Evolutionary conservation across 2,797 vertebrate genomes (phyloP).

Genomic region (Muraenolepis orangiensis): DNA sequence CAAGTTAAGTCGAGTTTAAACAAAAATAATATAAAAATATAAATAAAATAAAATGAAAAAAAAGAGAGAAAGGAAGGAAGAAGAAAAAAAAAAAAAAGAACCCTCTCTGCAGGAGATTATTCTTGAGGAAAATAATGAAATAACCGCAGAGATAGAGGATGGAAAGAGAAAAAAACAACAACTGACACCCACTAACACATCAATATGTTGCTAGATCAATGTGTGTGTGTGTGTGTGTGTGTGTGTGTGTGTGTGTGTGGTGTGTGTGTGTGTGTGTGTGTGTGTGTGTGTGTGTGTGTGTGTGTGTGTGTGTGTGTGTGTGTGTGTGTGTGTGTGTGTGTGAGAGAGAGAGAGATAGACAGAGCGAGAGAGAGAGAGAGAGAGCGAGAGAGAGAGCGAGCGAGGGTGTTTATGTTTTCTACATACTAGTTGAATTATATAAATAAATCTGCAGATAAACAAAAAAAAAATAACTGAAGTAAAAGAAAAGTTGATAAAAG

Average conservation of each 20-base stretch:
- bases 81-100: background rate
- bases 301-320: conserved; percentile 1
- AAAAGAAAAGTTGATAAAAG: conserved; percentile 34
- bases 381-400: conserved; percentile 9
- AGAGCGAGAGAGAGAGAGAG: background rate
- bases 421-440: conserved; percentile 39
- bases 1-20: conserved; percentile 61
- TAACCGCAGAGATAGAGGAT: conserved; percentile 38
- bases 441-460: conserved; percentile 55
- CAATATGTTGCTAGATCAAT: conserved; percentile 73
- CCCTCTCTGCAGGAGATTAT: conserved; percentile 71
- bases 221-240: conserved; percentile 23
- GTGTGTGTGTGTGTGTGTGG: background rate
- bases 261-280: background rate
- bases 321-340: background rate
- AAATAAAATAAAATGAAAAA: background rate
- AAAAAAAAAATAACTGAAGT: conserved; percentile 72
- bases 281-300: background rate
- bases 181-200: conserved; percentile 65
- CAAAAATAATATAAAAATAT: background rate
- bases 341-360: conserved; percentile 6
- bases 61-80: too few species aligned
- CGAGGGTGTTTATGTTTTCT: conserved; percentile 31
- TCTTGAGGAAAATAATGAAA: conserved; percentile 60
- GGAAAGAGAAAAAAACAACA: conserved; percentile 47